A percentile compares a stretch with the other conserved stretches of the same genome.
phyloP scores from a whole-genome alignment of 1,140 invertebrate species.

The Hypsibius dujardini region DNA sequence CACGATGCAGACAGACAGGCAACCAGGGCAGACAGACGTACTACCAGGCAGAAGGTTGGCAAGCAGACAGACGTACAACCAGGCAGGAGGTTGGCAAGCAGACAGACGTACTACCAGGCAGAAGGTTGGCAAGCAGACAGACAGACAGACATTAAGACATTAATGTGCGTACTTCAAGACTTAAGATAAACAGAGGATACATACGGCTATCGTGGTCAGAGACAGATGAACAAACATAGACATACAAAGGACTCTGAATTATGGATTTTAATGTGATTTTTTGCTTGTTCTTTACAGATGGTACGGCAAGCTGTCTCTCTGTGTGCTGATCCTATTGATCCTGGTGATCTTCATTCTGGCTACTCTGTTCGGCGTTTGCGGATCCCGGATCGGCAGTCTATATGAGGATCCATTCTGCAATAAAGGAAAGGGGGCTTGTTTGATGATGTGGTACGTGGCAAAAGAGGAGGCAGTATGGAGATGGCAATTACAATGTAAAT shows the following conservation, averaged over 20 bases:
- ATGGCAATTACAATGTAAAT: neutral
- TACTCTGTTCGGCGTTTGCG: conserved; percentile 7
- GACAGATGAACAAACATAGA: too few relatives aligned
- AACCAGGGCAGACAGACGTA: too few relatives aligned
- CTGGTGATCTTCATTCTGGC: conserved; percentile 7
- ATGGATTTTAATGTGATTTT: too few relatives aligned
- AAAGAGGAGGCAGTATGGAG: neutral
- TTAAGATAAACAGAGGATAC: too few relatives aligned
- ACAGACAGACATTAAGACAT: neutral
- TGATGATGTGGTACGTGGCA: conserved; percentile 7
- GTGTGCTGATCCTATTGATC: neutral
- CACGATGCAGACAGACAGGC: too few relatives aligned
- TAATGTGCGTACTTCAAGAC: neutral
- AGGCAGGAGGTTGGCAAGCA: too few relatives aligned
- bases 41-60: too few relatives aligned
- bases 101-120: neutral
- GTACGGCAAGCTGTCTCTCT: neutral
- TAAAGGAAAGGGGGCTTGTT: conserved; percentile 11
- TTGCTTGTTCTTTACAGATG: neutral
- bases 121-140: neutral
- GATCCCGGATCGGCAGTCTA: neutral
- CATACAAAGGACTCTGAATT: too few relatives aligned
- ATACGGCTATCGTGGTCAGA: too few relatives aligned
- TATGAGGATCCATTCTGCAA: conserved; percentile 8
- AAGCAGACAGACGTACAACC: too few relatives aligned